Base-by-base conservation (phyloP, 1,140 invertebrate genomes). In the Phymastichus coffea region DNA sequence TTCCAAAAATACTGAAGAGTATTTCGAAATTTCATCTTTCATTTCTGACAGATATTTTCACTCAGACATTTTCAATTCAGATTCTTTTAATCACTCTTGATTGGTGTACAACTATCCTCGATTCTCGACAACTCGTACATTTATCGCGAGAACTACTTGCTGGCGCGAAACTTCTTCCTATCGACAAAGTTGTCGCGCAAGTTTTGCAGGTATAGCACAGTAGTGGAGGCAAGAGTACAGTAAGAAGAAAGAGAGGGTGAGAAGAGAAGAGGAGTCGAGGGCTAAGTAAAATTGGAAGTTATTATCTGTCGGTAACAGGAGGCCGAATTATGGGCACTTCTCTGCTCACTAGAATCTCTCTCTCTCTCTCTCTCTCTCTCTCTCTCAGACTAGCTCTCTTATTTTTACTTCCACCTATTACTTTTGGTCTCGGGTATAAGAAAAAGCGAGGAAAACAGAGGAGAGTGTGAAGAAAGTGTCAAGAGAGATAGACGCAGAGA, bases 281-380 rank as follows among this genome's bases (percentile, higher is more conserved):
- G 23, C 14, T 30, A 57, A 52, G 49, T 35, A 58, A 46, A 53
- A 53, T 57, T 58, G 33, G 33, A 63, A 63, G 61, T 58, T 53
- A 53, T 63, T 63, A 58, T 57, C 55, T 63, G 61, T 44, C 51
- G 56, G 56, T 55, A 57, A 53, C 55, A 55, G 55, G 25, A 57
- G 55, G 46, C 44, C 55, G 47, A 57, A 49, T 57, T 33, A 49
- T 46, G 44, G 20, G 46, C 15, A 41, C 46, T 30, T 48, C 23
- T 23, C 30, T n/a, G n/a, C n/a, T n/a, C n/a, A n/a, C n/a, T n/a
- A n/a, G n/a, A n/a, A n/a, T n/a, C n/a, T n/a, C n/a, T 8, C 4
- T 26, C 17, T 12, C 41, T 1, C 19, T 15, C 9, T 20, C 47
- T 55, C 22, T 19, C 41, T 22, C 26, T 55, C 7, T 56, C 52